Base-by-base conservation (phyloP, 2,797 vertebrate species). In the Poecilia picta region DNA sequence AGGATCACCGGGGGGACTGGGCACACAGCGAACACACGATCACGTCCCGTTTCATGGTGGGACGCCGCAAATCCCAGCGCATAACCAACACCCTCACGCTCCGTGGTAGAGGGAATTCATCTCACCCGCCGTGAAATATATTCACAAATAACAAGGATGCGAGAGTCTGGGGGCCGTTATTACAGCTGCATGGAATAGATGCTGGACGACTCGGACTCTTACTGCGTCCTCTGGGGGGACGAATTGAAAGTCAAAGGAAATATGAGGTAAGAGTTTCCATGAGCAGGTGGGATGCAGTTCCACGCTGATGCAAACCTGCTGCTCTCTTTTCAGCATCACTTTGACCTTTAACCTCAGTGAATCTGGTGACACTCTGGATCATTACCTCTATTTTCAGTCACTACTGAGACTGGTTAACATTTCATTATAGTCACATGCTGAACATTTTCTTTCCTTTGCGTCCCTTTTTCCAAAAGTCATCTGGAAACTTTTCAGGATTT, bases 1-100 rank as follows among this genome's bases (percentile, higher is more conserved):
- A 98, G 96, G 86, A 99, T 99, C 93, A 99, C 98, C 0, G 98
- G 98, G 8, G 98, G 98, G 89, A 99, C 98, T 96, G 96, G 87
- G 0, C 46, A 88, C 89, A 89, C 76, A 33, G 85, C 70, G 85
- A 91, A 89, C 90, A 85, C 83, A 90, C 88, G 91, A 93, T 92
- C 88, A 91, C 84, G 90, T 81, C 89, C 75, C 47, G 87, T 89
- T 90, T 91, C 85, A 90, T 87, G 89, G 90, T 85, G 81, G 80
- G 90, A n/a, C n/a, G n/a, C 79, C 7, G 18, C 75, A 82, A 85
- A 64, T 90, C 92, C 89, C 79, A 62, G 45, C 85, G 91, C 90
- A 75, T 83, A 75, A 47, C 86, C 88, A 86, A 89, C 90, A 87
- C 78, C 79, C 88, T 90, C 87, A 90, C 31, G 51, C 81, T 49